Base-by-base conservation (phyloP, 2,113 vertebrate species). In the Rhegmatorhina hoffmannsi region DNA sequence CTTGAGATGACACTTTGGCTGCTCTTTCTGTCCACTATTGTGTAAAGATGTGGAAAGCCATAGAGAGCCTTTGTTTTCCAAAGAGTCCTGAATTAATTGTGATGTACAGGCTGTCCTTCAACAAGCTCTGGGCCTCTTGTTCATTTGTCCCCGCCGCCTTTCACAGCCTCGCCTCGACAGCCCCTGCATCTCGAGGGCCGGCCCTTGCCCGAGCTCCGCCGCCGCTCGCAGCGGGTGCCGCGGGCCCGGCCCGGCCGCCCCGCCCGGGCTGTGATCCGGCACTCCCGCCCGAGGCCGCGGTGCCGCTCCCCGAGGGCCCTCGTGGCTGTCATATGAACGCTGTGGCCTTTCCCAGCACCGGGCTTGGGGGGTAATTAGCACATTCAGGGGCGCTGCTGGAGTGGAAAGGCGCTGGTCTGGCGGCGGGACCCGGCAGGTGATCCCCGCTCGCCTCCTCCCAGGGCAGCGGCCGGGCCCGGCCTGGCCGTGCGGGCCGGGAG, bases 361-460 rank as follows among this genome's bases (percentile, higher is more conserved):
- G 72, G 77, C 86, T 88, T n/a, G 66, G 68, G 92, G 84, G 94
- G 97, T 99, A 98, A 99, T 99, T 99, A 99, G 98, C 92, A 97
- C 97, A 97, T 97, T 97, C 98, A 98, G 97, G 97, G 97, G 96
- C 97, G 94, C 96, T 96, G 97, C 97, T 98, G 97, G 98, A 98
- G 98, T 98, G 98, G 98, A 98, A 97, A 98, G 98, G 97, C 97
- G 96, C 96, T 98, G 94, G 97, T 98, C 97, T 97, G 97, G 97
- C 95, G 85, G 97, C 26, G 12, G 80, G 92, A 97, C 93, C 97
- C 89, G 96, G 97, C 98, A 97, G 98, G 96, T 98, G 93, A 63
- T 82, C 28, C 58, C 53, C 4, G 3, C 47, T 60, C 47, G 55
- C 18, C 64, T 82, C n/a, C 77, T 44, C 11, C 25, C 16, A 4